Base-by-base conservation (phyloP, 2,113 vertebrate genomes). In the Sebastes fasciatus region DNA sequence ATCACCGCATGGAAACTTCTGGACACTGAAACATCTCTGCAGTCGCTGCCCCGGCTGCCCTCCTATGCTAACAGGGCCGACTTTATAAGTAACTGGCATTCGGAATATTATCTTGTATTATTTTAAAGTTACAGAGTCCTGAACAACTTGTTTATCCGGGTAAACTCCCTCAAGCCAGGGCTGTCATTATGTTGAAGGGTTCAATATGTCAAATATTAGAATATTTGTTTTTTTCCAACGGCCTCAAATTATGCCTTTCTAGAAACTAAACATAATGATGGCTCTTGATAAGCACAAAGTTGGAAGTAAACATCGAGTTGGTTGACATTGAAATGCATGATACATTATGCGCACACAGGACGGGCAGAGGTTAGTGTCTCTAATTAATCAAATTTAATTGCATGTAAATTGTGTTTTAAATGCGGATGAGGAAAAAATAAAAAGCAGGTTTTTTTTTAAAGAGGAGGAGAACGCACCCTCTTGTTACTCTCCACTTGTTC, bases 1-100 rank as follows among this genome's bases (percentile, higher is more conserved):
- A 99, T 99, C 98, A 99, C 96, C 95, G 96, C 96, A 96, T 96
- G 96, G 96, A 98, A 99, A 95, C 97, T 98, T 98, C 95, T 96
- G 97, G 98, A 98, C 97, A 98, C 97, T 96, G 96, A 96, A 96
- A 97, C 97, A 97, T 98, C 97, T 97, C 96, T 97, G 93, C 97
- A 87, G 91, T 94, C 96, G 91, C 95, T 95, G 94, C 77, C 84
- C 83, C 89, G 80, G 84, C 92, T 85, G 84, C 80, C 87, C 81
- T 8, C 83, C 71, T 43, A 6, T 48, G 60, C 77, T 88, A 88
- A 93, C 86, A 85, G 81, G 85, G 79, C 75, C 67, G 83, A 85
- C 85, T 89, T 88, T 88, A 75, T 34, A 89, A 91, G 80, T 34
- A 86, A 63, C 58, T 80, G 73, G 21, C 77, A 84, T 80, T 87